These are phyloP conservation scores for Ciconia stormi DNA, from an alignment of 2,113 vertebrate species.

Conservation along the genomic window DNA sequence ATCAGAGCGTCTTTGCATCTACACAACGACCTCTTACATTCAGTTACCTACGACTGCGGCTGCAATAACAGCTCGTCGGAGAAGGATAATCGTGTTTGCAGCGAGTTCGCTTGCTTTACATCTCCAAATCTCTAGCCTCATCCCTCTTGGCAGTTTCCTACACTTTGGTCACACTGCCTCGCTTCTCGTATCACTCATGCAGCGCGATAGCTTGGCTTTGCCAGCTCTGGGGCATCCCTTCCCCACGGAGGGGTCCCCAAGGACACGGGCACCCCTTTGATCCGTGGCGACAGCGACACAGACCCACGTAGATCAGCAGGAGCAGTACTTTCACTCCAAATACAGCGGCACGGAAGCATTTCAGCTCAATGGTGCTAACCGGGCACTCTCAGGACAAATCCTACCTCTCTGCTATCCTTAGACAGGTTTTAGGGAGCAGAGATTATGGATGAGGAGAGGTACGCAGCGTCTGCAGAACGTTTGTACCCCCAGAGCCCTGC, in stretches of 20 bases:
- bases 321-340: neutral
- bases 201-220: neutral
- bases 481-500: too few species aligned
- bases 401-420: neutral
- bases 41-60: fast-evolving
- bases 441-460: neutral
- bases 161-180: fast-evolving
- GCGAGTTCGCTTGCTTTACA: neutral
- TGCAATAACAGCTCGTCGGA: neutral
- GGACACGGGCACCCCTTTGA: too few species aligned
- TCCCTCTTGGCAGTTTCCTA: neutral
- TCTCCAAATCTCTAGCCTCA: neutral
- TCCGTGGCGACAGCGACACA: neutral
- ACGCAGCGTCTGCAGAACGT: fast-evolving
- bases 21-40: neutral
- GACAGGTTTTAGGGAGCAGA: neutral
- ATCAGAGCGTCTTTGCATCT: neutral
- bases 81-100: neutral
- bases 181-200: neutral
- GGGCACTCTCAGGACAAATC: neutral
- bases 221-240: neutral
- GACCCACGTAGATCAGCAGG: neutral
- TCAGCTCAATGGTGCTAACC: neutral
- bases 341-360: fast-evolving
- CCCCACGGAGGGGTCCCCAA: too few species aligned